Base-by-base conservation (phyloP, 2,113 vertebrate species). In the Perognathus longimembris region DNA sequence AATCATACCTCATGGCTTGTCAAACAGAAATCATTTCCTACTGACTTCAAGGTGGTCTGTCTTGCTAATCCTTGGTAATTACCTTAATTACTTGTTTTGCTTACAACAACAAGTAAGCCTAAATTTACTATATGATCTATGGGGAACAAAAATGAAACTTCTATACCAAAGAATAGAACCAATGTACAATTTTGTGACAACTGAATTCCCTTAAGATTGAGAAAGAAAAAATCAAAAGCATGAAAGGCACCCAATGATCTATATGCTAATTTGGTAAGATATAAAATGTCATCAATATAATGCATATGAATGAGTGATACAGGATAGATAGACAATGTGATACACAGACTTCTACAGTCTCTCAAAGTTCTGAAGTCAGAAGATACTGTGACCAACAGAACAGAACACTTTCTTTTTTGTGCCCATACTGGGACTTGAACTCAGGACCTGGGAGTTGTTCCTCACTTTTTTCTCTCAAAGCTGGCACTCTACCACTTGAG, bases 11-110 rank as follows among this genome's bases (percentile, higher is more conserved):
- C 10, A 75, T 5, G 80, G 80, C 64, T 96, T 92, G 69, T 89
- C 91, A 94, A 34, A 74, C 32, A 91, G 85, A 95, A 94, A 81
- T 24, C 32, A 73, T 67, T 6, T 50, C 91, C 69, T 96, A 34
- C 76, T 92, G 89, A 8, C 7, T 67, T 90, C 54, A 64, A 50
- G 42, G n/a, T 40, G 36, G 85, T 90, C 59, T 76, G n/a, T 82
- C 12, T 88, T 87, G 12, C n/a, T 88, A 67, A 90, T 88, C 66
- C 28, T 17, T 73, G 32, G 6, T 36, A 93, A 89, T 90, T 90
- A 71, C 67, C 69, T 90, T 61, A 86, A 36, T 40, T 88, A 84
- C 6, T 73, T 17, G 22, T 6, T 77, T 85, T 85, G 15, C 71
- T 79, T 77, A 57, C 71, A 88, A 81, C 12, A 83, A 34, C 22